Conservation (phyloP, 2,888 invertebrate species). For the Diabrotica balteata region DNA sequence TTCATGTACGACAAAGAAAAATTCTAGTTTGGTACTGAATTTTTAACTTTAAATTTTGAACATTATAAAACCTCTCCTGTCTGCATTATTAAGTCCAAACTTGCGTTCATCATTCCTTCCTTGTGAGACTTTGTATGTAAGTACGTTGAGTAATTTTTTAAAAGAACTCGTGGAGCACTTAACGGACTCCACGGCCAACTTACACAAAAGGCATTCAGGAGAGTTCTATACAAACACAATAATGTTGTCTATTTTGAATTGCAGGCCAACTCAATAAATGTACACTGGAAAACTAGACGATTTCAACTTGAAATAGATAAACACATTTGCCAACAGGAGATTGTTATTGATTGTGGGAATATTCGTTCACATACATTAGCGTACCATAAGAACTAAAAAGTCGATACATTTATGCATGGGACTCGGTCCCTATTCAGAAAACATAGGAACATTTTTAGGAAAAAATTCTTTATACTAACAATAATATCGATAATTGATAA, state of each 20-base stretch:
- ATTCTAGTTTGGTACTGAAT: no score
- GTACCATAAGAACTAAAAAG: no score
- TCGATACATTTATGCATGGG: no score
- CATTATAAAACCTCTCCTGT: conserved; percentile 2
- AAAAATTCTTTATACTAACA: no score
- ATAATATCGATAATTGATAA: no score
- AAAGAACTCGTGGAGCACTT: conserved; percentile 28
- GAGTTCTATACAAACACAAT: conserved; percentile 31
- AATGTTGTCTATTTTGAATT: conserved; percentile 37
- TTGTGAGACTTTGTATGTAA: conserved; percentile 4
- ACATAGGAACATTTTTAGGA: no score
- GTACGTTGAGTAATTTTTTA: conserved; percentile 25
- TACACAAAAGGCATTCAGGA: conserved; percentile 38
- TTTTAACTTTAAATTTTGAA: neutral
- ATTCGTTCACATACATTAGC: no score
- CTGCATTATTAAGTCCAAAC: conserved; percentile 3
- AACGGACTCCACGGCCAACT: conserved; percentile 27
- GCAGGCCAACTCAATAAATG: conserved; percentile 44
- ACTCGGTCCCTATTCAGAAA: no score
- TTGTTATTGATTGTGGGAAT: no score
- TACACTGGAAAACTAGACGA: conserved; percentile 1
- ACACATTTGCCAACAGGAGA: no score
- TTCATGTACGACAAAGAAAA: conserved; percentile 10
- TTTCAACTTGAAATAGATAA: no score
- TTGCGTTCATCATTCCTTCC: conserved; percentile 9